Evolutionary conservation across 2,888 invertebrate species (phyloP), one percentile per base, ranked within the genome.

Genomic region (Dolomedes plantarius): DNA sequence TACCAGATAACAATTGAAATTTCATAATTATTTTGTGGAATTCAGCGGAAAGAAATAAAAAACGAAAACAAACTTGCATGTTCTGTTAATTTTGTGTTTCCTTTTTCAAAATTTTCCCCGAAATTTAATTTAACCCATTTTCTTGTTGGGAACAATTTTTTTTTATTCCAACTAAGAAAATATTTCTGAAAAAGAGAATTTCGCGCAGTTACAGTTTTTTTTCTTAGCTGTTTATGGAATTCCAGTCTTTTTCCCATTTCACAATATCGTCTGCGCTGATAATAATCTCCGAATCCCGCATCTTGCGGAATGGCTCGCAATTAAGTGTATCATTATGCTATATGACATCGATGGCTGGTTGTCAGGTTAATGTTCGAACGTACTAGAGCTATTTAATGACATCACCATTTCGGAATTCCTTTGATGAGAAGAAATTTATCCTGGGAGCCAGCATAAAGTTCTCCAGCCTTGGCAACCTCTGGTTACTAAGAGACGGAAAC

Each of bases 391-490:
- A 82, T 82, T 82, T 82, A 82, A 82, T 82, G 75, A 23, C 56
- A 68, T 82, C 69, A 69, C 71, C 75, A 74, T 82, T 82, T 75
- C 75, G 81, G 81, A 82, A 82, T 82, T 82, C 81, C 81, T 82
- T 75, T 75, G 81, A 82, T 71, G 69, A 75, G 75, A 82, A 82
- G 81, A 82, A 75, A 82, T 82, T 82, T 75, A 64, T 82, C 28
- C 73, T 56, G 68, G 69, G 62, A 50, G 68, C 39, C 23, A 31
- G 69, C 75, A 75, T 74, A 69, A 82, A 79, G 81, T 82, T 75
- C 81, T 56, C 69, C 62, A 27, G 28, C 68, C 81, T 41, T 82
- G 75, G 81, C 81, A 82, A 82, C 81, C 16, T 65, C 32, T 62
- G 41, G 74, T 82, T 41, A 62, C 81, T 62, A 75, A n/a, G 81